A percentile compares a stretch with the other conserved stretches of the same genome.
These are phyloP conservation scores for Hyposoter didymator DNA, from an alignment of 2,888 invertebrate species.

Conservation along the genomic window DNA sequence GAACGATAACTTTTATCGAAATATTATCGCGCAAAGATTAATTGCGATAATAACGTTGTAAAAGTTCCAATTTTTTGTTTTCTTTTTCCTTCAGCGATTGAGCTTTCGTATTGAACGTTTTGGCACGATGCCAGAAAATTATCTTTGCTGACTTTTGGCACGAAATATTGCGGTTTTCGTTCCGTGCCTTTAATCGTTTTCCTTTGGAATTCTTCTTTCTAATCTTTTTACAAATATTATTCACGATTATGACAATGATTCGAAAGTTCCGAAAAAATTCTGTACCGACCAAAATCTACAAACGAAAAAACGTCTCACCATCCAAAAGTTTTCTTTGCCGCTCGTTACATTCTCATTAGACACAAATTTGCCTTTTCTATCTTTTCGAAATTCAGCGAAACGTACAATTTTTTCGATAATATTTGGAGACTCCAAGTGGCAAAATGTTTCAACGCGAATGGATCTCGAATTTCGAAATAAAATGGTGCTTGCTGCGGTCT, in stretches of 20 bases:
- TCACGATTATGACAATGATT: no score
- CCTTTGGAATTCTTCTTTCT: no score
- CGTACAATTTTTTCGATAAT: neutral
- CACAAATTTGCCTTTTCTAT: neutral
- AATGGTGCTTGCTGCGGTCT: neutral
- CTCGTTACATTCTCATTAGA: neutral
- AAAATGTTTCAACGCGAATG: neutral
- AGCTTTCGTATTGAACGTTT: neutral
- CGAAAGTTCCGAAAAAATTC: no score
- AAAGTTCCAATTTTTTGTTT: neutral
- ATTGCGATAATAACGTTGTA: slow-evolving; percentile 10
- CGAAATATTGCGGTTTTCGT: neutral
- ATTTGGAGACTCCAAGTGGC: neutral
- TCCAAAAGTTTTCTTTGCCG: no score
- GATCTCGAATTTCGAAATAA: slow-evolving; percentile 10
- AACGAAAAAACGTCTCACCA: no score
- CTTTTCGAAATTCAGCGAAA: neutral
- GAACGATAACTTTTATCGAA: slow-evolving; percentile 26
- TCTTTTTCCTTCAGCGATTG: neutral
- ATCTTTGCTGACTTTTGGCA: slow-evolving; percentile 17
- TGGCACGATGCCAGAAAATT: slow-evolving; percentile 36
- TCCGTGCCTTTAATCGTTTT: neutral
- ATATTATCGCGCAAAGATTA: slow-evolving; percentile 14
- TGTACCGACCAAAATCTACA: no score
- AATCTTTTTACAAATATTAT: no score